phyloP scores from a whole-genome alignment of 2,888 invertebrate species.

The Leptopilina drosophilae region DNA sequence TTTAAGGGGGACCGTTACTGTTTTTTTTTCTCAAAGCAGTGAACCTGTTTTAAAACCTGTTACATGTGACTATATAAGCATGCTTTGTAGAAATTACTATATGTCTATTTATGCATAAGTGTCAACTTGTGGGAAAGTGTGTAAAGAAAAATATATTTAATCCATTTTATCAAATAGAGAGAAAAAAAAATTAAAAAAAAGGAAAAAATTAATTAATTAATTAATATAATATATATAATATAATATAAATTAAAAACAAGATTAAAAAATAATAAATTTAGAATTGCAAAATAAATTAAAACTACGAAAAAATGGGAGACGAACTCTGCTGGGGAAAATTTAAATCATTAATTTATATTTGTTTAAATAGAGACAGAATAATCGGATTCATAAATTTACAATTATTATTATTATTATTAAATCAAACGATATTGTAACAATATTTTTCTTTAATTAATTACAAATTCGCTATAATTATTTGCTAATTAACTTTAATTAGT shows the following conservation, averaged over 20 bases:
- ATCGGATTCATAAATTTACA: background rate
- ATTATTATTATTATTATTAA: background rate
- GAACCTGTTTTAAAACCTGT: slow-evolving; percentile 37
- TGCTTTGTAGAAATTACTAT: slow-evolving; percentile 31
- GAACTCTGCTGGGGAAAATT: too few relatives aligned
- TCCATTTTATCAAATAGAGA: background rate
- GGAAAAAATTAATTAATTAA: too few relatives aligned
- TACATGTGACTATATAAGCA: slow-evolving; percentile 7
- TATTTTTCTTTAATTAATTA: background rate
- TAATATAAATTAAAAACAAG: too few relatives aligned
- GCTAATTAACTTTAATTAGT: too few relatives aligned
- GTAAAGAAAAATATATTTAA: slow-evolving; percentile 8
- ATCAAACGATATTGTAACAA: background rate
- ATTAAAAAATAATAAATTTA: too few relatives aligned
- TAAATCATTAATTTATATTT: too few relatives aligned
- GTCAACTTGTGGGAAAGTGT: slow-evolving; percentile 13
- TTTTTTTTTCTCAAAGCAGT: slow-evolving; percentile 1
- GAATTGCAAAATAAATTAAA: too few relatives aligned
- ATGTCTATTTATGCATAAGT: slow-evolving; percentile 19
- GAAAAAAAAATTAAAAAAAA: background rate
- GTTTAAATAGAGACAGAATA: background rate
- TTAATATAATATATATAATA: too few relatives aligned
- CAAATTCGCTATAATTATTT: background rate
- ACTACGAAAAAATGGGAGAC: too few relatives aligned
- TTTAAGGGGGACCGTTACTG: background rate